A percentile compares a stretch with the other conserved stretches of the same genome.
phyloP scores from a whole-genome alignment of 2,888 invertebrate species.

The Trachelus tabidus region DNA sequence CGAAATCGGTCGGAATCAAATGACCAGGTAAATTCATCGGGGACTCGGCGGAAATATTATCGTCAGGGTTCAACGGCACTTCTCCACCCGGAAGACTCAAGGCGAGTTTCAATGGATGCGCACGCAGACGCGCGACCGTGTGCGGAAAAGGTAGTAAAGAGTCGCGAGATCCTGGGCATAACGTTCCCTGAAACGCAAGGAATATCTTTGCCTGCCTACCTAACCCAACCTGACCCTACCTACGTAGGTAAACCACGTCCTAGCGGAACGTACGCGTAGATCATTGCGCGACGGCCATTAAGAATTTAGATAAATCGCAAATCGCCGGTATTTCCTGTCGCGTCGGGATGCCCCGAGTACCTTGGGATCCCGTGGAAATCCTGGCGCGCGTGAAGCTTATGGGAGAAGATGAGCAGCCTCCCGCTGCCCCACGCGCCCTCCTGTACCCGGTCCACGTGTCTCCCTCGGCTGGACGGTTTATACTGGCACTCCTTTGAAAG shows the following conservation, averaged over 20 bases:
- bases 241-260: slow-evolving; percentile 10
- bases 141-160: not conserved
- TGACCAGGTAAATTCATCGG: not conserved
- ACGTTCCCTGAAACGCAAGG: slow-evolving; percentile 22
- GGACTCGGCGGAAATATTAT: not conserved
- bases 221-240: too few species aligned
- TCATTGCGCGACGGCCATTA: slow-evolving; percentile 17
- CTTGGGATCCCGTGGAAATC: slow-evolving; percentile 28
- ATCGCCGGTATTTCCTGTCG: slow-evolving; percentile 49
- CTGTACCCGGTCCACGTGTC: not conserved
- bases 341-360: slow-evolving; percentile 35
- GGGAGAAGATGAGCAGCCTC: not conserved
- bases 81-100: not conserved
- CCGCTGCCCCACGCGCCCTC: not conserved
- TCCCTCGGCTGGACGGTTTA: slow-evolving; percentile 31
- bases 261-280: slow-evolving; percentile 11
- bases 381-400: not conserved
- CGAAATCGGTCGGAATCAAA: not conserved
- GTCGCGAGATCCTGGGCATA: slow-evolving; percentile 29
- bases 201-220: not conserved
- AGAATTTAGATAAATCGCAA: slow-evolving; percentile 61
- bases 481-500: slow-evolving; percentile 33
- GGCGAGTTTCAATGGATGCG: not conserved
- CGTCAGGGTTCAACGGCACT: not conserved
- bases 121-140: too few species aligned